Base-by-base conservation (phyloP, 2,113 vertebrate species). In the Chaenogobius annularis region DNA sequence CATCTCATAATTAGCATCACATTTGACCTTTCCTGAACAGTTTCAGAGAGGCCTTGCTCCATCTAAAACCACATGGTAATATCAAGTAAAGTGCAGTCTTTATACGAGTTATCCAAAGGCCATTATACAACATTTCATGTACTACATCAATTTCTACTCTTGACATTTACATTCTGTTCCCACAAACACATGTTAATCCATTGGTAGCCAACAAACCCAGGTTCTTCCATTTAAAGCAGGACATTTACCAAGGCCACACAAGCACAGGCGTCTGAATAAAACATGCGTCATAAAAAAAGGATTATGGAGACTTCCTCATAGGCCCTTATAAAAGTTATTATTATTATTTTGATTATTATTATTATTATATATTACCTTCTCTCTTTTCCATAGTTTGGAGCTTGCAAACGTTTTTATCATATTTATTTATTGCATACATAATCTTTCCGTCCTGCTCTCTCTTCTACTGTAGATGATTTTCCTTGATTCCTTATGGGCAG, bases 321-420 rank as follows among this genome's bases (percentile, higher is more conserved):
- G 20, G 72, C 20, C 72, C 62, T 15, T 46, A 64, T 79, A 75
- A 83, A 84, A 81, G 63, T 70, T 81, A 71, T 79, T 72, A n/a
- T n/a, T n/a, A n/a, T n/a, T n/a, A n/a, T n/a, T n/a, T n/a, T n/a
- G n/a, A n/a, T n/a, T n/a, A n/a, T 58, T 64, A 85, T 85, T 87
- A 89, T 85, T 81, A 77, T 73, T 84, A 83, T 81, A 75, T 86
- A 91, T 87, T 84, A 74, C 86, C 71, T 73, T 82, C 70, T 81
- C 81, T 63, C 65, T 78, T 77, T 84, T 69, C 68, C 23, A 0
- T 12, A 81, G 68, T 85, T 84, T 65, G 74, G 73, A 75, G 52
- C 31, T 82, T 82, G 78, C 50, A 69, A 74, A 3, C 76, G 77
- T 83, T 78, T 88, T 44, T 67, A 20, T 54, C 74, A 83, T 72